These are phyloP conservation scores for Eulithis testata DNA, from an alignment of 2,888 invertebrate species.

Conservation along the genomic window DNA sequence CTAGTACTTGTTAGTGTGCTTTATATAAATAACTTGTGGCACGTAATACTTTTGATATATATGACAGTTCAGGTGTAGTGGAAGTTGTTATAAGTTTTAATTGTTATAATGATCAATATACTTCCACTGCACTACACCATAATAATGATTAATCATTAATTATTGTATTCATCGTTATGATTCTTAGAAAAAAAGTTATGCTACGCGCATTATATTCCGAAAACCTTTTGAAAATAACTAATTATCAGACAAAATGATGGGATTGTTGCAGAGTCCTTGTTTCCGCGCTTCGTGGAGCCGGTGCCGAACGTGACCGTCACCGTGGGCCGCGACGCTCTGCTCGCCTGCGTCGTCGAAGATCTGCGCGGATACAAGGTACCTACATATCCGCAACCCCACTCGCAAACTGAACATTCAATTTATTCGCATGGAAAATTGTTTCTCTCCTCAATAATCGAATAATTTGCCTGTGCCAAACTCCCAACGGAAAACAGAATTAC, in stretches of 20 bases:
- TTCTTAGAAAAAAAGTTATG: no score
- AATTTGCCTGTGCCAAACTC: slow-evolving; percentile 29
- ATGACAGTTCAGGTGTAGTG: no score
- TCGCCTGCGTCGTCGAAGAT: slow-evolving; percentile 96
- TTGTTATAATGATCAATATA: no score
- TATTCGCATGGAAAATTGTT: slow-evolving; percentile 39
- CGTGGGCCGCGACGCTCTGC: slow-evolving; percentile 92
- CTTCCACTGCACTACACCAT: no score
- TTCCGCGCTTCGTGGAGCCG: slow-evolving; percentile 94
- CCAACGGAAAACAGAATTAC: slow-evolving; percentile 22
- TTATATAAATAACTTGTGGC: no score
- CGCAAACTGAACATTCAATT: slow-evolving; percentile 40
- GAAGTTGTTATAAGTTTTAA: no score
- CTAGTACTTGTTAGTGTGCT: background rate
- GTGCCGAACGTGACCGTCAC: slow-evolving; percentile 96
- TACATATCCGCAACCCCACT: slow-evolving; percentile 15
- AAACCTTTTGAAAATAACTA: slow-evolving; percentile 18
- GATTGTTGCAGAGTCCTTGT: slow-evolving; percentile 75
- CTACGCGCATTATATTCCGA: background rate
- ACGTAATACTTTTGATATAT: no score
- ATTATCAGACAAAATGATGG: slow-evolving; percentile 16
- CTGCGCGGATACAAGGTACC: slow-evolving; percentile 92
- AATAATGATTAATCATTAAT: no score
- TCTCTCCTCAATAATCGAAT: slow-evolving; percentile 33
- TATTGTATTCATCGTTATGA: no score